Base-by-base conservation (phyloP, 2,797 vertebrate species). In the Triplophysa bombifrons region DNA sequence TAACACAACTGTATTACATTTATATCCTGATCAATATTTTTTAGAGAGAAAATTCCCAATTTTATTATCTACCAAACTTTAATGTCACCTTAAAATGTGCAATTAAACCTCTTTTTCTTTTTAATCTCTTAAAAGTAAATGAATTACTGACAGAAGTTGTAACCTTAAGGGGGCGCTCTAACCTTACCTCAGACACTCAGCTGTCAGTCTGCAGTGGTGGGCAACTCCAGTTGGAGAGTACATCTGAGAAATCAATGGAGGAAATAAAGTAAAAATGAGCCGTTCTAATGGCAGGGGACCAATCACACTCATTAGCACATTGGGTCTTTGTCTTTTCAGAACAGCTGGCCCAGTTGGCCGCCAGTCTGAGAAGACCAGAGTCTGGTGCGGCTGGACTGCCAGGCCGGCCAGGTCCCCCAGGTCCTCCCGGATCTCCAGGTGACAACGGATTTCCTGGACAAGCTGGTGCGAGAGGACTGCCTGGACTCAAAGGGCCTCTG, bases 381-480 rank as follows among this genome's bases (percentile, higher is more conserved):
- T 94, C 94, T 4, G 98, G 98, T 0, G 94, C 91, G 60, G 92
- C 92, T 1, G 98, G 98, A 66, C 92, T 98, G 77, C 98, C 98
- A 58, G 98, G 98, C 46, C 94, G 83, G 82, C 97, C 98, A 14
- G 98, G 98, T 1, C 95, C 91, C 25, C 95, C 97, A 0, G 98
- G 98, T 5, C 86, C 93, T 78, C 93, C 95, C 0, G 98, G 98
- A 0, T 2, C 90, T 4, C 90, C 94, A 30, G 98, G 98, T 67
- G 94, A 97, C 87, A 99, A 96, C 9, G 98, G 98, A 73, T 96
- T 98, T 85, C 94, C 96, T 2, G 98, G 98, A 66, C 98, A 98
- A 72, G 90, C 93, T 75, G 98, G 98, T 19, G 19, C 92, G 19
- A 96, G 97, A 86, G 98, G 98, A 11, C 94, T 99, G 64, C 96